Evolutionary conservation across 1,140 invertebrate genomes (phyloP), one percentile per base, ranked within the genome.

Genomic region (Drosophila albomicans): DNA sequence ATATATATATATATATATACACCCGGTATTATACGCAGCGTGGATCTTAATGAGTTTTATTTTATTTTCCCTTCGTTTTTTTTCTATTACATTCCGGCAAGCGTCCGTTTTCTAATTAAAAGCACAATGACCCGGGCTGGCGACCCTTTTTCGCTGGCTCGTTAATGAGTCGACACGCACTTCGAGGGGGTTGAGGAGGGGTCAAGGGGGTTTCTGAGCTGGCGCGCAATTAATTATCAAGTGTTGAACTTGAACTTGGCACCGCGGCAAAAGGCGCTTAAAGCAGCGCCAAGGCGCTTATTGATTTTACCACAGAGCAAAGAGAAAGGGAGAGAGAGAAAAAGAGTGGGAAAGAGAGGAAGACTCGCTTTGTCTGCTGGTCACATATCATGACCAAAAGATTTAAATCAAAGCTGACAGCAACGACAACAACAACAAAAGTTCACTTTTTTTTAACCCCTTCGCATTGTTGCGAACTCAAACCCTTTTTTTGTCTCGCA

Each of bases 211-310:
- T 57, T 57, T 66, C 16, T 30, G 35, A 63, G 64, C 46, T 59
- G 43, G 13, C 77, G 56, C 51, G 77, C 48, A 84, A 88, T 89
- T 88, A 88, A 88, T 88, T 88, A 88, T 84, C 84, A 78, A 89
- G 84, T 81, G 82, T 89, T 88, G 85, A 88, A 88, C 84, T 88
- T 88, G 84, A 87, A 89, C 84, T 89, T 88, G 80, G 65, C 69
- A 32, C 32, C 45, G 16, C 1, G 13, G 13, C 11, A 57, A n/a
- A 48, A 48, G 6, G 38, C 59, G 20, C 16, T 74, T 82, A 72
- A 78, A 88, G 75, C 13, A 52, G 59, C 32, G 72, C 62, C 49
- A 25, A 46, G 51, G 20, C 32, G 25, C 48, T 69, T 75, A 89
- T 85, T 78, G 82, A 85, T 85, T 85, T 85, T 62, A 43, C 49